Conservation (phyloP, 2,797 vertebrate genomes). For the Poecilia wingei region DNA sequence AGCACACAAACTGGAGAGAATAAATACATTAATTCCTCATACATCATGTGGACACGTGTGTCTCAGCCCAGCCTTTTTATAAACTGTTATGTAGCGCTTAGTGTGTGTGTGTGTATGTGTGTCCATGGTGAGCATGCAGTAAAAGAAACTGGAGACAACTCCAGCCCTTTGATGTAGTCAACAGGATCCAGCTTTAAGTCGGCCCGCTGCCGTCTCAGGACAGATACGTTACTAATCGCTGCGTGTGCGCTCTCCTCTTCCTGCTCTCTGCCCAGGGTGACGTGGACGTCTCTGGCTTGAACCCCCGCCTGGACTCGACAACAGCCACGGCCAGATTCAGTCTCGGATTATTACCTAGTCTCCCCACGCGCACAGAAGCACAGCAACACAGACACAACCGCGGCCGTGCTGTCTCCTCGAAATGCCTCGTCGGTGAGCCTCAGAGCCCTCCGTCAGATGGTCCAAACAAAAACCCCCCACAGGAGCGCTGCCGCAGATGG, state of each 20-base stretch:
- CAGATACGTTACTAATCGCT: slow-evolving; percentile 63
- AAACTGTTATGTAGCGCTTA: slow-evolving; percentile 13
- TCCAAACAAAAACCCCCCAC: slow-evolving; percentile 42
- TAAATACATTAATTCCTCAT: slow-evolving; percentile 1
- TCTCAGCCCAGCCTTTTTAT: slow-evolving; percentile 27
- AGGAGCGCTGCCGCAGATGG: slow-evolving; percentile 42
- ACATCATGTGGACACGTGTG: slow-evolving; percentile 1
- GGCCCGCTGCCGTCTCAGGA: slow-evolving; percentile 30
- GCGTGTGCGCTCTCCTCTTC: slow-evolving; percentile 51
- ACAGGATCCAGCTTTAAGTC: slow-evolving; percentile 53
- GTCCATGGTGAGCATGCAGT: slow-evolving; percentile 51
- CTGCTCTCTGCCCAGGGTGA: slow-evolving; percentile 76
- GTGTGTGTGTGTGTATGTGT: background rate
- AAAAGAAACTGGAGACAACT: slow-evolving; percentile 44
- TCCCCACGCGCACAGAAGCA: slow-evolving; percentile 1
- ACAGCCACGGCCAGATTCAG: slow-evolving; percentile 67
- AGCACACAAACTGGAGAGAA: background rate
- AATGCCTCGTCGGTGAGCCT: slow-evolving; percentile 49
- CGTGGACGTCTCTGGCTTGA: slow-evolving; percentile 68
- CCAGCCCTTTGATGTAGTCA: slow-evolving; percentile 58
- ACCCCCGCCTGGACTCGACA: slow-evolving; percentile 69
- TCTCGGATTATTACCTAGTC: slow-evolving; percentile 66
- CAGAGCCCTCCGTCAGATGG: slow-evolving; percentile 44
- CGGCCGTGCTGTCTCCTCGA: slow-evolving; percentile 21
- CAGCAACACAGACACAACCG: slow-evolving; percentile 29